Evolutionary conservation across 2,113 vertebrate genomes (phyloP).

Genomic region (Probosciger aterrimus): DNA sequence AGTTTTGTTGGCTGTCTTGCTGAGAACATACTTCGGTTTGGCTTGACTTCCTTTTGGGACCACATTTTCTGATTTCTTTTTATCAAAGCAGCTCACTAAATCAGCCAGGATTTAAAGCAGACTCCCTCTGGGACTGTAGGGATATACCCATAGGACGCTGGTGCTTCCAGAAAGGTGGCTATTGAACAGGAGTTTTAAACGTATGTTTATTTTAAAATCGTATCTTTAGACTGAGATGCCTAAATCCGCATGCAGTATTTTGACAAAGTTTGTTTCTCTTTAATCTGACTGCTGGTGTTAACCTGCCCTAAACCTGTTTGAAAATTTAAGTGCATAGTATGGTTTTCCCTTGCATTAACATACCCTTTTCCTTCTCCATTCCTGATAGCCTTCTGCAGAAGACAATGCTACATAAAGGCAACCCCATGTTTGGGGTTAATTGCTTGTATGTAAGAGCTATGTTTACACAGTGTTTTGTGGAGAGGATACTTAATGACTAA

Average conservation of each 20-base stretch:
- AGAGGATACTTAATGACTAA: not conserved
- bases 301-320: not conserved
- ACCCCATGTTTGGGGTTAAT: not conserved
- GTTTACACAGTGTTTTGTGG: not conserved
- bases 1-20: not conserved
- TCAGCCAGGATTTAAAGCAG: not conserved
- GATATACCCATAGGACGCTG: not conserved
- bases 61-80: not conserved
- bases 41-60: not conserved
- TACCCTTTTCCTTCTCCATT: not conserved
- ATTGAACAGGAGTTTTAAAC: not conserved
- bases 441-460: not conserved
- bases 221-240: not conserved
- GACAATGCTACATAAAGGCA: not conserved
- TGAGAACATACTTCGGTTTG: not conserved
- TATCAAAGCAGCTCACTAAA: not conserved
- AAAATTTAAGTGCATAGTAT: not conserved
- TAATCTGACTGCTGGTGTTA: not conserved
- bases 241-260: not conserved
- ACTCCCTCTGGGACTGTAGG: not conserved
- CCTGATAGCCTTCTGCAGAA: not conserved
- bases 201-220: not conserved
- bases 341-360: not conserved
- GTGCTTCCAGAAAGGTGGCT: not conserved
- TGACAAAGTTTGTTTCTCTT: not conserved